Base-by-base conservation (phyloP, 2,113 vertebrate species). In the Pachycephala philippinensis region DNA sequence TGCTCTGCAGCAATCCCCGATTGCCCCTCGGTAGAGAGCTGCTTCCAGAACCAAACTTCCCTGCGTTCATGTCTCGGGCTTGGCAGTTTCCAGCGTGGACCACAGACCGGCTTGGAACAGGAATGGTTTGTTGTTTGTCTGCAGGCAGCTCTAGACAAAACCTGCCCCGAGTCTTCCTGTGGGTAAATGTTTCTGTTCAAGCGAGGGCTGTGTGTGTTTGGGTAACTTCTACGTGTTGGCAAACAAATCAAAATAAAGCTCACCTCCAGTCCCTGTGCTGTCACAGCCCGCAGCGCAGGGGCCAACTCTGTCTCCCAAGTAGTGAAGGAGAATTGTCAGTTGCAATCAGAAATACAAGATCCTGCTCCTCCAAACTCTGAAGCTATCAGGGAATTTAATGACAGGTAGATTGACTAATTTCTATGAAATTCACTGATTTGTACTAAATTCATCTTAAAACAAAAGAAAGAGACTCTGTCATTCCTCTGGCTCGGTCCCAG, bases 1-100 rank as follows among this genome's bases (percentile, higher is more conserved):
- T 39, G 64, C 79, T 45, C 64, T 1, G 52, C 69, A 2, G 20
- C 8, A 5, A 5, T 16, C 65, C 57, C 53, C 1, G 50, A 0
- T 15, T 23, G 45, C 53, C 21, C 75, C 37, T 42, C 2, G 69
- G 27, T 3, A 0, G 16, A 5, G 57, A 27, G 2, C 17, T 17
- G 40, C 10, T 10, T 44, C 2, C 2, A 8, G 35, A 33, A 3
- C 22, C 40, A 40, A 6, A 4, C 22, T 13, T 16, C 30, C n/a
- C 27, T 2, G 30, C 16, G 3, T 17, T 33, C 2, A 33, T 15
- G 26, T 6, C 20, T 20, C 2, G 4, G 54, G 53, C 37, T 59
- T 1, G 30, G 37, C 27, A 0, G 0, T 56, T 60, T 20, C 54
- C 5, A 6, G 11, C 1, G 1, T 1, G 39, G 30, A 2, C 17